Base-by-base conservation (phyloP, 2,797 vertebrate genomes). In the Mormyrus hasselquistii region DNA sequence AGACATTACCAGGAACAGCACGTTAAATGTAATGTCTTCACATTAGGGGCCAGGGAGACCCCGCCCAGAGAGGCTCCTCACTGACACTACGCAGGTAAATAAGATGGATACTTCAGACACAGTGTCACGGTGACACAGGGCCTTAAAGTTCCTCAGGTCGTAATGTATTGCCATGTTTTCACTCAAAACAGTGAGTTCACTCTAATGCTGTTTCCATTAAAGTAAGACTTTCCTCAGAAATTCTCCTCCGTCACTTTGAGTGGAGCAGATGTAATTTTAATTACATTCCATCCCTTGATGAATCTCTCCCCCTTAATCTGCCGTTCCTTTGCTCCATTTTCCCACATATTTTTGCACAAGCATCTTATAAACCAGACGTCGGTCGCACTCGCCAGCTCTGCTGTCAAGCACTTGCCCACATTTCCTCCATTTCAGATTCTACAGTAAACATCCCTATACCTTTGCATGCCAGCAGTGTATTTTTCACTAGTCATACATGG, bases 231-330 rank as follows among this genome's bases (percentile, higher is more conserved):
- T 50, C 47, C 22, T 52, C 83, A 85, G 47, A 25, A 85, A 85
- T 85, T 25, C 44, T 53, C 44, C 47, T 22, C 50, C 9, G 25
- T 50, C 47, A 29, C 29, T 85, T 12, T 12, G 47, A 22, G 83
- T 29, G 9, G 83, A 52, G 22, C 83, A 85, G 83, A 85, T 85
- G 82, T 29, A 85, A 85, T 53, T 85, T 85, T 85, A 52, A 85
- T 85, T 85, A 52, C 83, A 85, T 85, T 52, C 49, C 83, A 85
- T 34, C 49, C 44, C 47, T 52, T 50, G 47, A 25, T 85, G 44
- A 85, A 85, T 85, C 47, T 25, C 8, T 50, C 47, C 49, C 49
- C 22, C 22, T 6, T 85, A 85, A 53, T 53, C 50, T 2, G 0
- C 22, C 22, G 2, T 29, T 22, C 10, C 47, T 50, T 50, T 52